Evolutionary conservation across 2,113 vertebrate species (phyloP).

Genomic region (Hydrochoerus hydrochaeris): DNA sequence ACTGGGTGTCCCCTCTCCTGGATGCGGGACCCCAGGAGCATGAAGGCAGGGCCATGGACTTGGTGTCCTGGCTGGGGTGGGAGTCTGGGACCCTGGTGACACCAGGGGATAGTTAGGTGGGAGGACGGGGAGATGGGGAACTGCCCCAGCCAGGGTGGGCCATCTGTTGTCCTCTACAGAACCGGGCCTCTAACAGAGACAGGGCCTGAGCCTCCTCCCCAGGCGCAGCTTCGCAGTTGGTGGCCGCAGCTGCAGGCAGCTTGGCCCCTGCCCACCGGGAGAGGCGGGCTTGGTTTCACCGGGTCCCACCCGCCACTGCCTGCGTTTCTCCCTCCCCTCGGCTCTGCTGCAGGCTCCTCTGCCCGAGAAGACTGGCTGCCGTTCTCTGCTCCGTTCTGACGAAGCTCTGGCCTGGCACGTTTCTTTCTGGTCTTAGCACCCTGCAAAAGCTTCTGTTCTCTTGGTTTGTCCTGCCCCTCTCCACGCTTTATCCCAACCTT

Average conservation of each 20-base stretch:
- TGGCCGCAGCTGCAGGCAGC: neutral
- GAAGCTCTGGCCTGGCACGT: fast-evolving
- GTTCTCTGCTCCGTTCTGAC: too few species aligned
- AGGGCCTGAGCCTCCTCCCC: neutral
- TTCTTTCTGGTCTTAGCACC: neutral
- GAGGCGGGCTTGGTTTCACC: neutral
- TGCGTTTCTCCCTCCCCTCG: too few species aligned
- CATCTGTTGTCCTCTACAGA: neutral
- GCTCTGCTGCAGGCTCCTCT: neutral
- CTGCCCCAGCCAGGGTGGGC: too few species aligned
- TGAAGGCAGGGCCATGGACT: too few species aligned
- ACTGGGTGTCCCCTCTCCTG: neutral
- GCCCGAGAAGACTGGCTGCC: neutral
- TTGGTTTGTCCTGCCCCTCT: fast-evolving
- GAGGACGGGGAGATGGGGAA: too few species aligned
- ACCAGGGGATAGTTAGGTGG: neutral
- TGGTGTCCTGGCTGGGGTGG: too few species aligned
- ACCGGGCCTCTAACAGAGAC: neutral
- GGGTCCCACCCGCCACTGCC: fast-evolving
- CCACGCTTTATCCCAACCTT: too few species aligned
- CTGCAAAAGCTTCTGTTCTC: neutral
- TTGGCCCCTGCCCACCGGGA: neutral
- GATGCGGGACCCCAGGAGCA: neutral
- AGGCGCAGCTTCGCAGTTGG: fast-evolving
- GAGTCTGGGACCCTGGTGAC: too few species aligned